Percentiles rank a stretch among this genome's conserved stretches.
Conservation (phyloP, 1,140 invertebrate genomes). For the Trachelipus rathkii region DNA sequence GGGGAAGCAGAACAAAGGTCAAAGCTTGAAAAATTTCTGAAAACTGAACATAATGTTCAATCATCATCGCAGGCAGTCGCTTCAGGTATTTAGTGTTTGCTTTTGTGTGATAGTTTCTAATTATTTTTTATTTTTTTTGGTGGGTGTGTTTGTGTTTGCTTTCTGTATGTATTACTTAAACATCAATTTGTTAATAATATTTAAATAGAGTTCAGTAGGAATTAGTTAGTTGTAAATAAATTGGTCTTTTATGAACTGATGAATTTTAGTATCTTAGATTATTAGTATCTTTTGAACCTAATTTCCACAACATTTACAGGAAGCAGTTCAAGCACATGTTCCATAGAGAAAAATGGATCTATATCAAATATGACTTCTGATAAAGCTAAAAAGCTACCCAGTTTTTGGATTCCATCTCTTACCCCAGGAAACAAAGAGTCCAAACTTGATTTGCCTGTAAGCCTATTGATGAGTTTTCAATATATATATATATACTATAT, state of each 20-base stretch:
- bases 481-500: too few species aligned
- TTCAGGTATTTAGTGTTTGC: background rate
- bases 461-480: background rate
- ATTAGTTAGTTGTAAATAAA: too few species aligned
- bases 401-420: conserved; percentile 95
- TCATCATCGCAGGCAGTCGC: conserved; percentile 45
- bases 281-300: too few species aligned
- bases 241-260: too few species aligned
- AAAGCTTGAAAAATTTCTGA: conserved; percentile 70
- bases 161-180: background rate
- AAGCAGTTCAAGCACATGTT: background rate
- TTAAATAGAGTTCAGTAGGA: too few species aligned
- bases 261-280: too few species aligned
- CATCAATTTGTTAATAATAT: too few species aligned
- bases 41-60: conserved; percentile 68
- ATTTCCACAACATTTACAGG: too few species aligned
- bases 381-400: conserved; percentile 72
- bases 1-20: conserved; percentile 66
- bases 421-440: conserved; percentile 75
- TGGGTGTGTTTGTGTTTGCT: background rate
- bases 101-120: background rate
- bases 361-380: conserved; percentile 73
- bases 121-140: background rate
- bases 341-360: conserved; percentile 46
- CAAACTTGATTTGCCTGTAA: conserved; percentile 69